Conservation (phyloP, 1,140 invertebrate genomes). For the Pseudachorutes palmiensis region DNA sequence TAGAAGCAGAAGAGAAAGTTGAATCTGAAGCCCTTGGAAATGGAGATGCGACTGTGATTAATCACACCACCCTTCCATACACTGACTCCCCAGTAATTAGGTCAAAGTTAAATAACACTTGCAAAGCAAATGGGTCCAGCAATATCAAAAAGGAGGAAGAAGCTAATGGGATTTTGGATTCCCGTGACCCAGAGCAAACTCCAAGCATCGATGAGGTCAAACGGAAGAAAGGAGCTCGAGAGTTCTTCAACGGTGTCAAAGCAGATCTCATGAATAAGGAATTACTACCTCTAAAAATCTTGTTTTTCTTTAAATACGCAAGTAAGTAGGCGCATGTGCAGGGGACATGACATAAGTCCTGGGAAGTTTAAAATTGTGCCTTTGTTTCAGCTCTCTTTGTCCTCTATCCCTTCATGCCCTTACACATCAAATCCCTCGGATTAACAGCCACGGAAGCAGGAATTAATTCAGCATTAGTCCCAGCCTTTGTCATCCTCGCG, state of each 20-base stretch:
- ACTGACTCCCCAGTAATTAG: too few species aligned
- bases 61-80: too few species aligned
- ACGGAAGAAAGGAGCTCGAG: slow-evolving; percentile 41
- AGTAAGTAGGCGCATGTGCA: slow-evolving; percentile 54
- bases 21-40: too few species aligned
- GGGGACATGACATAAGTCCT: not conserved
- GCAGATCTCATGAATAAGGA: slow-evolving; percentile 63
- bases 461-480: slow-evolving; percentile 74
- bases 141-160: not conserved
- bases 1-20: too few species aligned
- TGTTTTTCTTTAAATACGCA: slow-evolving; percentile 67
- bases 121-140: not conserved
- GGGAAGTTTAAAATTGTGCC: slow-evolving; percentile 10
- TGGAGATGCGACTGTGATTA: too few species aligned
- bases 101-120: not conserved
- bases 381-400: slow-evolving; percentile 56
- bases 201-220: not conserved
- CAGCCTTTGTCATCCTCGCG: slow-evolving; percentile 66
- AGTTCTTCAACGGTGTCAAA: slow-evolving; percentile 55
- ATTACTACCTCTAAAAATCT: slow-evolving; percentile 60
- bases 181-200: not conserved
- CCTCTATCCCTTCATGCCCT: slow-evolving; percentile 72
- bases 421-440: slow-evolving; percentile 75
- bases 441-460: slow-evolving; percentile 74
- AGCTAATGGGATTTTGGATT: not conserved